These are phyloP conservation scores for Hippopotamus amphibius DNA, from an alignment of 2,113 vertebrate species.

Conservation along the genomic window DNA sequence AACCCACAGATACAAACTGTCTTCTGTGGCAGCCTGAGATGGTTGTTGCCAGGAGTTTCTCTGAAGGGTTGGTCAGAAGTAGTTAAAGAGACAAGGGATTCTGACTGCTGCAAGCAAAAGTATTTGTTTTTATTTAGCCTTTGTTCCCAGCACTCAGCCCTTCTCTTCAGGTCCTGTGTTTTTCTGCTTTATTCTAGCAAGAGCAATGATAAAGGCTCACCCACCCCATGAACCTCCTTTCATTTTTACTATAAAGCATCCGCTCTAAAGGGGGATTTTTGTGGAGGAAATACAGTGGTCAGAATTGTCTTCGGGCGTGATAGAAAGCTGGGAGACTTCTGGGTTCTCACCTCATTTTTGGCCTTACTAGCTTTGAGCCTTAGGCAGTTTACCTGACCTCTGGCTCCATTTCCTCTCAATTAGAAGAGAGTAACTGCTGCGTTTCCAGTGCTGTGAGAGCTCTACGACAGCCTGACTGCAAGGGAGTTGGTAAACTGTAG, in stretches of 20 bases:
- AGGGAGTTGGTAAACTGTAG: not conserved
- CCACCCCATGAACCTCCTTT: not conserved
- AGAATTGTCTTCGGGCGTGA: not conserved
- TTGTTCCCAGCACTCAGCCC: not conserved
- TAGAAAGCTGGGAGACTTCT: not conserved
- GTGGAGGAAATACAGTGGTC: not conserved
- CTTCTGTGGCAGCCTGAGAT: not conserved
- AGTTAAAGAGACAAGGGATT: not conserved
- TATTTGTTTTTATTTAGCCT: not conserved
- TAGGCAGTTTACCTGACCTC: not conserved
- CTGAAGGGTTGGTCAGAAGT: not conserved
- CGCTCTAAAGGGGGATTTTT: not conserved
- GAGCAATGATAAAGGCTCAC: not conserved
- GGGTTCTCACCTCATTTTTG: not conserved
- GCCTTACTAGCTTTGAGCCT: not conserved
- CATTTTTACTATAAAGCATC: not conserved
- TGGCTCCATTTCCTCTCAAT: not conserved
- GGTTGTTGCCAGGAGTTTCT: not conserved
- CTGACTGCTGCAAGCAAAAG: not conserved
- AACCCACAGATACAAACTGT: not conserved
- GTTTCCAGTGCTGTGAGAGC: accelerated
- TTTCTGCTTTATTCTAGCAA: not conserved
- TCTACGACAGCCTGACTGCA: accelerated
- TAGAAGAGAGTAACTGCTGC: not conserved
- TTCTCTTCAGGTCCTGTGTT: not conserved